Evolutionary conservation across 2,888 invertebrate species (phyloP), one percentile per base, ranked within the genome.

Genomic region (Hemaris fuciformis): DNA sequence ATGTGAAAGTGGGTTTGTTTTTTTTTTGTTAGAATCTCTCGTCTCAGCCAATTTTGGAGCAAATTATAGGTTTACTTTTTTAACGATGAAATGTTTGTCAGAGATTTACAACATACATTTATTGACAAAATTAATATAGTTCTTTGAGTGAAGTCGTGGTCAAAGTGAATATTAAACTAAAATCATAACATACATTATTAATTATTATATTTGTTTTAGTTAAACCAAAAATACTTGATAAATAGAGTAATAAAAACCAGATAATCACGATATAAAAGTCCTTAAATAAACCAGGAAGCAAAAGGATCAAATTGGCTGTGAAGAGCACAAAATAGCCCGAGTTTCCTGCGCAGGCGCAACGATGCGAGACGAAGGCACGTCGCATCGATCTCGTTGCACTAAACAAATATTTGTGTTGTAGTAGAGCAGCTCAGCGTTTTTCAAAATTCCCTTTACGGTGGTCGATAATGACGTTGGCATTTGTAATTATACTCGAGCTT

Each of bases 361-460:
- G 73, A 68, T 64, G 76, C 85, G 79, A 62, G 74, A 77, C 83
- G 71, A 71, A 66, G 64, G 69, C 84, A 80, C 82, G 83, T 83
- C 75, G 70, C 75, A 72, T 79, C 78, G 70, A 80, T 84, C 85
- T 85, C 67, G 80, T 84, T 83, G 81, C 61, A 64, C 68, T 77
- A 74, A 81, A 81, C 83, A 79, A 89, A 89, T 85, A 84, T 88
- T 87, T 80, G 82, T 77, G 79, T 74, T 77, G 75, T 71, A 74
- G 70, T 74, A 71, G 67, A 67, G 68, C 68, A 71, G 72, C 73
- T 72, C 70, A 72, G 67, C 70, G 68, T 73, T 82, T 80, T 76
- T 79, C 74, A 69, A 72, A 68, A 70, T 76, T 75, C 72, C 77
- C 70, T 72, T 68, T 68, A 64, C 64, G 67, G 65, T 71, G 69